Conservation (phyloP, 2,797 vertebrate species). For the Halcyon leucocephala region DNA sequence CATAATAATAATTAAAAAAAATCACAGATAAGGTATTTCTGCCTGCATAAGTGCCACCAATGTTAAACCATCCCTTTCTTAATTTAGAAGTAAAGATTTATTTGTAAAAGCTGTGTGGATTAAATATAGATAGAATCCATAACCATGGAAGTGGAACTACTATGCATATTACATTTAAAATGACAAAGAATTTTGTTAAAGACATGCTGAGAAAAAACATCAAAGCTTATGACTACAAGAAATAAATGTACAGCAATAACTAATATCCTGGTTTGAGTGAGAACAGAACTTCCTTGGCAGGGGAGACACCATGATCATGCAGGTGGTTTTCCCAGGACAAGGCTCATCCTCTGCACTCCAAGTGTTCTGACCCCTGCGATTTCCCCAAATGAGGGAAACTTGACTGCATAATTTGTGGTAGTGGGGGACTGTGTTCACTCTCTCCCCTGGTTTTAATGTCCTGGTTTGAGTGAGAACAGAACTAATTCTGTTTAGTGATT, state of each 20-base stretch:
- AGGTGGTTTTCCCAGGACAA: too few species aligned
- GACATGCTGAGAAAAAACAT: background rate
- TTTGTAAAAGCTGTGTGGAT: conserved; percentile 39
- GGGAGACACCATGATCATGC: too few species aligned
- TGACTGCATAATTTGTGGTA: too few species aligned
- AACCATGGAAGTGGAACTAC: background rate
- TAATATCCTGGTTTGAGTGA: too few species aligned
- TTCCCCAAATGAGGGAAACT: too few species aligned
- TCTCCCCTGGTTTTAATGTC: too few species aligned
- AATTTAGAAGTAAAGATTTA: conserved; percentile 63
- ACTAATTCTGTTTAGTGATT: too few species aligned
- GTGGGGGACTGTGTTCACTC: too few species aligned
- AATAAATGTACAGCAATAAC: background rate
- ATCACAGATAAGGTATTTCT: conserved; percentile 48
- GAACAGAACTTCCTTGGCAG: too few species aligned
- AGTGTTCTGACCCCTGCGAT: too few species aligned
- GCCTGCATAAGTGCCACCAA: conserved; percentile 29
- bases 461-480: too few species aligned
- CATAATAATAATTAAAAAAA: conserved; percentile 21
- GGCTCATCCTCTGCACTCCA: too few species aligned
- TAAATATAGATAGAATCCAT: conserved; percentile 52
- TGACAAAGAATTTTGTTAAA: background rate
- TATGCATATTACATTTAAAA: conserved; percentile 20
- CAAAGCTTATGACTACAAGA: background rate
- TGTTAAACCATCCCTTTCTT: conserved; percentile 41